Evolutionary conservation across 2,113 vertebrate species (phyloP).

Genomic region (Sigmodon hispidus): DNA sequence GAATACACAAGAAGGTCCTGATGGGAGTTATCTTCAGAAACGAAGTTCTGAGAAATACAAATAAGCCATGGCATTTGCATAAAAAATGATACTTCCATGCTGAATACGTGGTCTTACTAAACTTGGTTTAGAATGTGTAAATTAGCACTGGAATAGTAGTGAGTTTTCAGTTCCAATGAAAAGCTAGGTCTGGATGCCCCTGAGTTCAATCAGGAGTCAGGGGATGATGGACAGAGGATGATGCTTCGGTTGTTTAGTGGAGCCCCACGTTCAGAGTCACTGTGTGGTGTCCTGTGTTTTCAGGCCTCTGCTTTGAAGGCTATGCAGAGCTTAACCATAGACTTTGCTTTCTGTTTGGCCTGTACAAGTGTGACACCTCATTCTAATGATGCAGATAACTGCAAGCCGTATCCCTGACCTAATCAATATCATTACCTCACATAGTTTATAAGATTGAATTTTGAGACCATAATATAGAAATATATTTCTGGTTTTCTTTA

Average conservation of each 20-base stretch:
- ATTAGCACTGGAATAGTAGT: conserved; percentile 19
- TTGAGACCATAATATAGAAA: conserved; percentile 45
- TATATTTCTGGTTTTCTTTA: conserved; percentile 38
- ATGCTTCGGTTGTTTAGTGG: conserved; percentile 22
- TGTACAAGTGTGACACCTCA: background rate
- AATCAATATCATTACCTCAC: background rate
- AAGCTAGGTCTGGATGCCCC: background rate
- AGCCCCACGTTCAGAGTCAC: conserved; percentile 15
- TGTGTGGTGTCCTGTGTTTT: background rate
- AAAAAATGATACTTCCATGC: conserved; percentile 29
- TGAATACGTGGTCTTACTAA: background rate
- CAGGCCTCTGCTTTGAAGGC: conserved; percentile 22
- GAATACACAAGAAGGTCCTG: background rate
- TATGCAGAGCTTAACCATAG: background rate
- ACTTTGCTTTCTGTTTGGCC: background rate
- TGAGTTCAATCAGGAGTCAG: background rate
- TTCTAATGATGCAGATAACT: conserved; percentile 18
- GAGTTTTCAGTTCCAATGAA: conserved; percentile 13
- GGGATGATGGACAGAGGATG: background rate
- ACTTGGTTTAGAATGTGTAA: background rate
- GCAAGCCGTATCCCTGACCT: conserved; percentile 32
- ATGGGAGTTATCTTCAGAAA: conserved; percentile 35
- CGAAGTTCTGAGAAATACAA: conserved; percentile 20
- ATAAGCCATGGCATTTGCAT: background rate
- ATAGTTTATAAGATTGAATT: conserved; percentile 35